Conservation (phyloP, 1,140 invertebrate species). For the Lordiphosa collinella region DNA sequence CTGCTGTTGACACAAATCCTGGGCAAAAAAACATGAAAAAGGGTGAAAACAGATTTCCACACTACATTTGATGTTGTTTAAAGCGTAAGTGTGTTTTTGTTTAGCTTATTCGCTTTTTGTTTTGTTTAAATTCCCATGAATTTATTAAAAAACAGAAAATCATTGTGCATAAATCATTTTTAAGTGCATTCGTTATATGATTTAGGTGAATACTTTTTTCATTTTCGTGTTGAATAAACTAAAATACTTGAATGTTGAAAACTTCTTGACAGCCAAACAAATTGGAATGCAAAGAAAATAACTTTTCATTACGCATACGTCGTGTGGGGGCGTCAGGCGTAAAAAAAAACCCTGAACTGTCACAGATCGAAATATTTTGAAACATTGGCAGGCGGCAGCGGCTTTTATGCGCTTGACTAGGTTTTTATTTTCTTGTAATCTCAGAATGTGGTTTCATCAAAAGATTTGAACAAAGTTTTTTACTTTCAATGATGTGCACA, state of each 20-base stretch:
- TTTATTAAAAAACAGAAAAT: neutral
- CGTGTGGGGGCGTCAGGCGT: conserved; percentile 21
- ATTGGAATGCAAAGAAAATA: conserved; percentile 42
- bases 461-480: conserved; percentile 48
- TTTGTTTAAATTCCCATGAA: conserved; percentile 12
- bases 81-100: neutral
- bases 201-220: conserved; percentile 19
- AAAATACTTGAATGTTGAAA: conserved; percentile 14
- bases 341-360: conserved; percentile 14
- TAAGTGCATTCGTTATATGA: conserved; percentile 12
- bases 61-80: conserved; percentile 28
- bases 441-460: conserved; percentile 16
- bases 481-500: conserved; percentile 5
- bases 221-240: no score
- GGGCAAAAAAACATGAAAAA: no score
- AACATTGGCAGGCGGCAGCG: conserved; percentile 4
- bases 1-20: no score
- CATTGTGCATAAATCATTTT: conserved; percentile 11
- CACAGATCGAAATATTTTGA: conserved; percentile 37
- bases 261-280: conserved; percentile 44
- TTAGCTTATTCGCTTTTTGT: neutral
- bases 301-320: conserved; percentile 67
- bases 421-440: conserved; percentile 29
- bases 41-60: neutral
- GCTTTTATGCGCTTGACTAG: conserved; percentile 37